Conservation (phyloP, 2,113 vertebrate genomes). For the Dromas ardeola region DNA sequence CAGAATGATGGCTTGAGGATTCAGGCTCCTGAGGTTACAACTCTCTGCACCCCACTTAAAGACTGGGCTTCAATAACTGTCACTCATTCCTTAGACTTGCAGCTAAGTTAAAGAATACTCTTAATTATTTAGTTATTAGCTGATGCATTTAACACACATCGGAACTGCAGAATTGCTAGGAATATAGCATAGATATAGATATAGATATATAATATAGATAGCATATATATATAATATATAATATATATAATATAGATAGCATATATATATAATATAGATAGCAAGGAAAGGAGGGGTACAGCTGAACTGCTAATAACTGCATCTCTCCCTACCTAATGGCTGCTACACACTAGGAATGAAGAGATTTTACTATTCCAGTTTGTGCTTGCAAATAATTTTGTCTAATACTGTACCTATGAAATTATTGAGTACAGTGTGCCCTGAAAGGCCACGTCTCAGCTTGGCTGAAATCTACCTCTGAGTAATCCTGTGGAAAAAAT, state of each 20-base stretch:
- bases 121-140: not conserved
- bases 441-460: not conserved
- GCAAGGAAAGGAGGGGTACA: not conserved
- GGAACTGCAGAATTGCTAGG: not conserved
- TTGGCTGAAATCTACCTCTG: not conserved
- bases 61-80: not conserved
- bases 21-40: not conserved
- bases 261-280: no score
- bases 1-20: not conserved
- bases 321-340: not conserved
- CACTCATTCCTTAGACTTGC: not conserved
- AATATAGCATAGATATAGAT: no score
- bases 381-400: not conserved
- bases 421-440: not conserved
- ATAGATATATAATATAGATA: no score
- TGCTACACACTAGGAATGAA: not conserved
- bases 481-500: not conserved
- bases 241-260: no score
- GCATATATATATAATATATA: no score
- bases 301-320: not conserved
- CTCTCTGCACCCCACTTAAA: not conserved
- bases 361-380: not conserved
- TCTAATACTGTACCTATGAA: not conserved
- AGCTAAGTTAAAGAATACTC: not conserved
- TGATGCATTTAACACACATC: not conserved